Evolutionary conservation across 2,797 vertebrate species (phyloP).

Genomic region (Luscinia megarhynchos): DNA sequence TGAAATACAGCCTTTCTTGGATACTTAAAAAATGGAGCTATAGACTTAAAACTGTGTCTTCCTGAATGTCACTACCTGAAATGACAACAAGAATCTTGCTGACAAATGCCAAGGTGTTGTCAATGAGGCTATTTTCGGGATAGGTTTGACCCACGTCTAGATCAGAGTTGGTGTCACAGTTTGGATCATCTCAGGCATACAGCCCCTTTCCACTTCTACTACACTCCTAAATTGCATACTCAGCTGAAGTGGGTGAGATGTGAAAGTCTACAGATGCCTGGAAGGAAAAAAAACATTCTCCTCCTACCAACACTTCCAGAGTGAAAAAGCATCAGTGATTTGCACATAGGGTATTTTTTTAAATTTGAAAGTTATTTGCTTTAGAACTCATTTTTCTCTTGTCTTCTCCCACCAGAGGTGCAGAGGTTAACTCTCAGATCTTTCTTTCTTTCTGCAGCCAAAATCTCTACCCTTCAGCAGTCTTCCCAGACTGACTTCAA

Average conservation of each 20-base stretch:
- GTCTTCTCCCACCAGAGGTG: background rate
- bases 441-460: background rate
- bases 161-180: background rate
- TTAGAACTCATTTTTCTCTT: background rate
- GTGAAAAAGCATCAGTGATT: background rate
- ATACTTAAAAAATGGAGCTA: background rate
- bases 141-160: background rate
- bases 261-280: background rate
- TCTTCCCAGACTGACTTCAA: background rate
- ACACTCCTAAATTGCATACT: background rate
- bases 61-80: background rate
- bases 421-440: background rate
- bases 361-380: background rate
- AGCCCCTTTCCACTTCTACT: background rate
- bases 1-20: background rate
- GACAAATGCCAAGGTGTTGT: background rate
- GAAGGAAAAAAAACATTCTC: background rate
- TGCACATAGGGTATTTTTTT: background rate
- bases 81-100: background rate
- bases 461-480: background rate
- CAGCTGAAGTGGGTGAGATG: background rate
- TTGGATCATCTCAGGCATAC: background rate
- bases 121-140: background rate
- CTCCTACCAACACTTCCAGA: background rate
- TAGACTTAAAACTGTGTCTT: background rate